Evolutionary conservation across 2,113 vertebrate species (phyloP).

Genomic region (Brevimyrus niger): DNA sequence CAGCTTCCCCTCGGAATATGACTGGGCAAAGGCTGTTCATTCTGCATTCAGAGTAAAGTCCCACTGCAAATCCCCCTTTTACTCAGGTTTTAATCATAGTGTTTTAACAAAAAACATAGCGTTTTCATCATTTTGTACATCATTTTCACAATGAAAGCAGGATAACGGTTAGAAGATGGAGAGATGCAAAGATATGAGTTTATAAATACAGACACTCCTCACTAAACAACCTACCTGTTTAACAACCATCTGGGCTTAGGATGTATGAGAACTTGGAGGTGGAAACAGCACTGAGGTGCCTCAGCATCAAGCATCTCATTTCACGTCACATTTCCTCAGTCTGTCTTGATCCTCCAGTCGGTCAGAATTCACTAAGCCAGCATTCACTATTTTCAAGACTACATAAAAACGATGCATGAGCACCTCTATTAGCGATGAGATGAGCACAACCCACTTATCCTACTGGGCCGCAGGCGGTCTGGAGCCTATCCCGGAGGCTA

Average conservation of each 20-base stretch:
- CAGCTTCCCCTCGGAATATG: not conserved
- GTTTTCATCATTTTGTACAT: not conserved
- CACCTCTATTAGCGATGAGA: too few relatives aligned
- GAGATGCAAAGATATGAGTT: not conserved
- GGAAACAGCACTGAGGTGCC: not conserved
- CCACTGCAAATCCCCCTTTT: not conserved
- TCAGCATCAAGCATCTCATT: not conserved
- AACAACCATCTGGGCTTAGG: not conserved
- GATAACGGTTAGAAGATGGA: not conserved
- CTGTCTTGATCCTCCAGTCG: not conserved
- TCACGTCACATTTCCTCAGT: not conserved
- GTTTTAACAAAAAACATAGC: not conserved
- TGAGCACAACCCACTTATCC: too few relatives aligned
- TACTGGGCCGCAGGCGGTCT: too few relatives aligned
- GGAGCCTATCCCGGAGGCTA: too few relatives aligned
- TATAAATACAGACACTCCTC: not conserved
- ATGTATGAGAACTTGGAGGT: not conserved
- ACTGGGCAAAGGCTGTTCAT: not conserved
- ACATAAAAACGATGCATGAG: too few relatives aligned
- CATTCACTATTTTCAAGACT: not conserved
- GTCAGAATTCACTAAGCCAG: not conserved
- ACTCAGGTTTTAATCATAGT: not conserved
- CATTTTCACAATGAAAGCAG: not conserved
- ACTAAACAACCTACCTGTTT: not conserved
- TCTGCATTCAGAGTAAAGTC: not conserved